Conservation (phyloP, 2,888 invertebrate genomes). For the Netelia inedita region DNA sequence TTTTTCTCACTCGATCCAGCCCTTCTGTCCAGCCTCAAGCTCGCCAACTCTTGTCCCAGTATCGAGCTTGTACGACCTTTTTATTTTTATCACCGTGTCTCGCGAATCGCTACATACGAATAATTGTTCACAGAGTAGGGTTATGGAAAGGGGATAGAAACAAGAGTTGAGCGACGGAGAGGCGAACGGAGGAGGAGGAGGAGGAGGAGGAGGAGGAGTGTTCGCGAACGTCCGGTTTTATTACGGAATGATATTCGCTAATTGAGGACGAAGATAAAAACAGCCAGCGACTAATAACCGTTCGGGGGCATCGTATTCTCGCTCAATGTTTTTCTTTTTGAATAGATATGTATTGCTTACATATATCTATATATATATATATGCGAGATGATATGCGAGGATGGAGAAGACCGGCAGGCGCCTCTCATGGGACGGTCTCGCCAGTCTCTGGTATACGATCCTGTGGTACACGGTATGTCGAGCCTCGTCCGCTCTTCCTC, state of each 20-base stretch:
- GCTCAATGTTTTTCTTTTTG: slow-evolving; percentile 54
- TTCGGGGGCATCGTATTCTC: slow-evolving; percentile 68
- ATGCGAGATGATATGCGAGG: slow-evolving; percentile 23
- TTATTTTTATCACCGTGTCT: slow-evolving; percentile 15
- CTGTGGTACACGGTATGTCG: slow-evolving; percentile 40
- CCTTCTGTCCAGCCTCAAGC: slow-evolving; percentile 47
- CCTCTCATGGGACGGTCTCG: slow-evolving; percentile 59
- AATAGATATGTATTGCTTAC: slow-evolving; percentile 17
- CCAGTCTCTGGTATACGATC: slow-evolving; percentile 61
- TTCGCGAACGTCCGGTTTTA: slow-evolving; percentile 82
- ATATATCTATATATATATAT: slow-evolving; percentile 2
- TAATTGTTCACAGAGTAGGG: slow-evolving; percentile 26
- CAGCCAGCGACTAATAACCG: slow-evolving; percentile 83
- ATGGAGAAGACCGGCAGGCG: slow-evolving; percentile 46
- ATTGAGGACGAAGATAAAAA: slow-evolving; percentile 85
- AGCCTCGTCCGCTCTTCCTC: slow-evolving; percentile 45
- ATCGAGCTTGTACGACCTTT: slow-evolving; percentile 17
- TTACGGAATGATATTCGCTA: slow-evolving; percentile 85
- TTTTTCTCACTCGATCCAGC: slow-evolving; percentile 40
- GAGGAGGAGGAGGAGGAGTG: slow-evolving; percentile 25
- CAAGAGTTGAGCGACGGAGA: slow-evolving; percentile 33
- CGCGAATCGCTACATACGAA: slow-evolving; percentile 27
- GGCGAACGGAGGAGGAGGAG: slow-evolving; percentile 5
- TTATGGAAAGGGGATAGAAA: slow-evolving; percentile 46
- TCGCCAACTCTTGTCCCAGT: slow-evolving; percentile 35